A percentile compares a stretch with the other conserved stretches of the same genome.
phyloP scores from a whole-genome alignment of 2,113 vertebrate genomes.

The Salvator merianae region DNA sequence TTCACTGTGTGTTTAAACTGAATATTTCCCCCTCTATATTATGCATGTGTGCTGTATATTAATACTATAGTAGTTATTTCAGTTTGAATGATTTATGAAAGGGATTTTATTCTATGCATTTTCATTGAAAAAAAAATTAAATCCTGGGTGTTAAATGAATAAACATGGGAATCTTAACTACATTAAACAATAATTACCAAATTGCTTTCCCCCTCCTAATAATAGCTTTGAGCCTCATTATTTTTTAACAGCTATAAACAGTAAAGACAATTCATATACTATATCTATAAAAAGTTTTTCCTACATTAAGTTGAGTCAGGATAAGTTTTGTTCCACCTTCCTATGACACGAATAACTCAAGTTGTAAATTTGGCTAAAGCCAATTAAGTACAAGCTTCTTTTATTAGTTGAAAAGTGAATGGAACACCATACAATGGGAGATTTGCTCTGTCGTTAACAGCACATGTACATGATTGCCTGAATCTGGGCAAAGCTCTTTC shows the following conservation, averaged over 20 bases:
- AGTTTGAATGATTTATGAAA: no score
- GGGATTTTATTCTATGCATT: neutral
- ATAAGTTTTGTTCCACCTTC: neutral
- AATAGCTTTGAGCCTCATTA: neutral
- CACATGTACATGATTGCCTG: neutral
- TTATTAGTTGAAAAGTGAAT: neutral
- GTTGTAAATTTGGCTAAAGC: neutral
- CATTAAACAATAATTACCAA: neutral
- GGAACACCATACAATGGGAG: neutral
- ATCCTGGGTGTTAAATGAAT: neutral
- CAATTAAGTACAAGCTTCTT: neutral
- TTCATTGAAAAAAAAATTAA: no score
- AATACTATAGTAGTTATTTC: no score
- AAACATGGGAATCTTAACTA: neutral
- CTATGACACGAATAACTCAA: neutral
- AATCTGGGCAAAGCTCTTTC: neutral
- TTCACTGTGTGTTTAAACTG: no score
- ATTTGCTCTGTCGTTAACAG: neutral
- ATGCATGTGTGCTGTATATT: no score
- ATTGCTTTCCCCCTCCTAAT: neutral
- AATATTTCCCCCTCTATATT: no score
- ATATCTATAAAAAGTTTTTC: neutral
- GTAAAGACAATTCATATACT: no score
- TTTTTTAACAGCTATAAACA: neutral
- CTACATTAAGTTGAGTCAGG: neutral